Base-by-base conservation (phyloP, 2,888 invertebrate genomes). In the Dicranocentrus wangi region DNA sequence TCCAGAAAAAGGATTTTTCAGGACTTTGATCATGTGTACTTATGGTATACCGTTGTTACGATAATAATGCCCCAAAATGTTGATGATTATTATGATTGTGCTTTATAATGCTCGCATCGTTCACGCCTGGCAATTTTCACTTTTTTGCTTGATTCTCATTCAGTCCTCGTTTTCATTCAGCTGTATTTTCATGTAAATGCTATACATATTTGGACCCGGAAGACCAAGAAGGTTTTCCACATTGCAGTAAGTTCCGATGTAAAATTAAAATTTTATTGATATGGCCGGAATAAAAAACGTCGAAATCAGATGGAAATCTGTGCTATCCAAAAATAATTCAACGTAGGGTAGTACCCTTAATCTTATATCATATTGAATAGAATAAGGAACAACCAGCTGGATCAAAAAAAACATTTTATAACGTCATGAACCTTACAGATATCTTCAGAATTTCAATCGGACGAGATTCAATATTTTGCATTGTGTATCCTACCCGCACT, bases 101-200 rank as follows among this genome's bases (percentile, higher is more conserved):
- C 82, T 79, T 60, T 73, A 79, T 63, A 76, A 78, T 82, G 79
- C 77, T 84, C 83, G 76, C 83, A 85, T 86, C 81, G 83, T 86
- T 86, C 86, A 86, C 86, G 86, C 86, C 86, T 86, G 84, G 84
- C 83, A 85, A 86, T 86, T 86, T 86, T 85, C 83, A 73, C 81
- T 82, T 85, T 85, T 85, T 82, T 76, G 28, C 69, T 47, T 23
- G 25, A 61, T 77, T 77, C 17, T 68, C 69, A 69, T 39, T 69
- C 58, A 19, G 55, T n/a, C 69, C 32, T 23, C 17, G 51, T 77
- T 77, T n/a, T 68, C 69, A 69, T 39, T 69, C 58, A 19, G 55
- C 39, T 47, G 61, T 60, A 71, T 60, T 58, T 71, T 72, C 27
- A 61, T 51, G 72, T 27, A 42, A 55, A 32, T 32, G 10, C 19